A percentile compares a stretch with the other conserved stretches of the same genome.
Evolutionary conservation across 2,888 invertebrate genomes (phyloP).

Genomic region (Imbricaverruca yamaguchii): DNA sequence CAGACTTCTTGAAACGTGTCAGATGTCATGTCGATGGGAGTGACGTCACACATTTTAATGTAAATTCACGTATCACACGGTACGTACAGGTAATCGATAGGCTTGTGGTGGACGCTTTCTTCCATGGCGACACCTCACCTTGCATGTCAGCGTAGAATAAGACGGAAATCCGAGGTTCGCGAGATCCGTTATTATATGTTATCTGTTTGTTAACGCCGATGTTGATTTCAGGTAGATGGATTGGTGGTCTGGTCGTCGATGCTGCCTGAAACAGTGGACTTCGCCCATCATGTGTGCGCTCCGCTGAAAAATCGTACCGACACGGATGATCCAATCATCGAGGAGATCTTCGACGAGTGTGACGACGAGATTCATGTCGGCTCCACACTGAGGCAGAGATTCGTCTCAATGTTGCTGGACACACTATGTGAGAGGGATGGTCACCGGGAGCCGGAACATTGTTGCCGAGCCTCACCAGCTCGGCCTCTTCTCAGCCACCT

Average conservation of each 20-base stretch:
- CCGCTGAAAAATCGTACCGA: not conserved
- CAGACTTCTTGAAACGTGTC: not conserved
- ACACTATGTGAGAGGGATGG: not conserved
- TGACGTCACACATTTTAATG: not conserved
- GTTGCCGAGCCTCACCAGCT: not conserved
- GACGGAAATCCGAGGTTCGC: not conserved
- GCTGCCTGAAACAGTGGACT: not conserved
- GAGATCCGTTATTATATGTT: not conserved
- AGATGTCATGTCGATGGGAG: not conserved
- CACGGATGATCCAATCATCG: not conserved
- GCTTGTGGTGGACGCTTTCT: not conserved
- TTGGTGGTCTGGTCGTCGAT: not conserved
- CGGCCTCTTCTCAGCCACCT: not conserved
- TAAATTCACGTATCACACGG: not conserved
- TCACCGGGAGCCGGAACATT: not conserved
- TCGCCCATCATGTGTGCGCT: not conserved
- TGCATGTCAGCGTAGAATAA: not conserved
- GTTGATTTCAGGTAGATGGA: not conserved
- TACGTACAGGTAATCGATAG: not conserved
- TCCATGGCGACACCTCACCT: not conserved
- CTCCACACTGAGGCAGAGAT: not conserved
- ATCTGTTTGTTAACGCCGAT: not conserved
- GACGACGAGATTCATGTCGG: conserved; percentile 8
- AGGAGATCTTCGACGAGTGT: not conserved
- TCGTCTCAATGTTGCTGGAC: not conserved